Evolutionary conservation across 2,797 vertebrate species (phyloP).

Genomic region (Galago senegalensis): DNA sequence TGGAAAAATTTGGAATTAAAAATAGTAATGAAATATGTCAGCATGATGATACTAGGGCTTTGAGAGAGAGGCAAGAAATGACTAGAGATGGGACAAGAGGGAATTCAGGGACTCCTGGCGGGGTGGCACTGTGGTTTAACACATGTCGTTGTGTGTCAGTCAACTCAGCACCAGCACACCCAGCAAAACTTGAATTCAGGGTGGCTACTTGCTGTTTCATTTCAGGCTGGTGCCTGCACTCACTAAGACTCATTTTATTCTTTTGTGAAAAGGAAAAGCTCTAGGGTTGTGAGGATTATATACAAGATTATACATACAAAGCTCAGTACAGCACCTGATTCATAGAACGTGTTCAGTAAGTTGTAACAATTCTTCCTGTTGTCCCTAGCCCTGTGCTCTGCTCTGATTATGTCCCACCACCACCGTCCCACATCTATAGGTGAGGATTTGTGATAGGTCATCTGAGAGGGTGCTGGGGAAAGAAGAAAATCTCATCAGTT

Average conservation of each 20-base stretch:
- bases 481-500: not conserved
- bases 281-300: not conserved
- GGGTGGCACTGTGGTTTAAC: not conserved
- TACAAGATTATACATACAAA: not conserved
- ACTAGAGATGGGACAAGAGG: not conserved
- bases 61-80: not conserved
- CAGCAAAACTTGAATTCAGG: not conserved
- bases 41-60: not conserved
- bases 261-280: not conserved
- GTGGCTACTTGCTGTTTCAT: not conserved
- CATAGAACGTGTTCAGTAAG: not conserved
- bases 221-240: not conserved
- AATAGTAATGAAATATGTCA: not conserved
- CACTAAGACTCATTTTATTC: not conserved
- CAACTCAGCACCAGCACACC: not conserved
- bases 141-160: not conserved
- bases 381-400: not conserved
- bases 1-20: slow-evolving; percentile 3
- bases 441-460: not conserved
- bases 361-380: not conserved
- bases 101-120: not conserved
- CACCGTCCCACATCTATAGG: rapidly evolving
- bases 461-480: not conserved
- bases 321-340: not conserved
- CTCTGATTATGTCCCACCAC: not conserved